phyloP scores from a whole-genome alignment of 1,140 invertebrate genomes.

The Halictus rubicundus region DNA sequence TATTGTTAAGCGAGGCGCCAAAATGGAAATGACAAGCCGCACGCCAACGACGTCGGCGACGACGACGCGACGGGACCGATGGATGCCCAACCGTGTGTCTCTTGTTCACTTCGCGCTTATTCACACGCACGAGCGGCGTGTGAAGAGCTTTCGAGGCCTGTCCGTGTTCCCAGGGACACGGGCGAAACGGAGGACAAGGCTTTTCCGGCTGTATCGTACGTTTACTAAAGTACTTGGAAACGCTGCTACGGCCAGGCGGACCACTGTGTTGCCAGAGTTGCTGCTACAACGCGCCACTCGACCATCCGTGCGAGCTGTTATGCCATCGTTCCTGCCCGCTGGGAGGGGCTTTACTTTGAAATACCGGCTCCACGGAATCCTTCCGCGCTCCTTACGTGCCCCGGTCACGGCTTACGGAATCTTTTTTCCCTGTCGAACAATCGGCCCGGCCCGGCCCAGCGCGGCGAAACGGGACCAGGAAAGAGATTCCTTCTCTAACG shows the following conservation, averaged over 20 bases:
- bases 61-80: not conserved
- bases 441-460: no score
- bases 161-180: constrained; percentile 12
- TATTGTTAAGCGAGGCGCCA: constrained; percentile 25
- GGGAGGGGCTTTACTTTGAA: constrained; percentile 39
- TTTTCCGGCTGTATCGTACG: constrained; percentile 29
- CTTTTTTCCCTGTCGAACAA: constrained; percentile 8
- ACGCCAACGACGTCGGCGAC: no score
- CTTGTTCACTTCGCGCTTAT: constrained; percentile 6
- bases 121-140: not conserved
- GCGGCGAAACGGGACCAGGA: not conserved
- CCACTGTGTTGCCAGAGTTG: constrained; percentile 41
- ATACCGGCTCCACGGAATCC: constrained; percentile 15
- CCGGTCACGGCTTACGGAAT: not conserved
- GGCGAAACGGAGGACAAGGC: constrained; percentile 21
- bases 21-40: constrained; percentile 34
- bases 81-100: not conserved
- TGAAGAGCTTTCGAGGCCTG: constrained; percentile 19
- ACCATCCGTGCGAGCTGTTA: constrained; percentile 32
- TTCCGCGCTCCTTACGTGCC: constrained; percentile 14
- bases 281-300: constrained; percentile 22
- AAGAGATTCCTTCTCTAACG: not conserved
- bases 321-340: constrained; percentile 22
- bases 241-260: not conserved
- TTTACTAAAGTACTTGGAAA: constrained; percentile 32